Base-by-base conservation (phyloP, 1,140 invertebrate genomes). In the Brachionus paranguensis region DNA sequence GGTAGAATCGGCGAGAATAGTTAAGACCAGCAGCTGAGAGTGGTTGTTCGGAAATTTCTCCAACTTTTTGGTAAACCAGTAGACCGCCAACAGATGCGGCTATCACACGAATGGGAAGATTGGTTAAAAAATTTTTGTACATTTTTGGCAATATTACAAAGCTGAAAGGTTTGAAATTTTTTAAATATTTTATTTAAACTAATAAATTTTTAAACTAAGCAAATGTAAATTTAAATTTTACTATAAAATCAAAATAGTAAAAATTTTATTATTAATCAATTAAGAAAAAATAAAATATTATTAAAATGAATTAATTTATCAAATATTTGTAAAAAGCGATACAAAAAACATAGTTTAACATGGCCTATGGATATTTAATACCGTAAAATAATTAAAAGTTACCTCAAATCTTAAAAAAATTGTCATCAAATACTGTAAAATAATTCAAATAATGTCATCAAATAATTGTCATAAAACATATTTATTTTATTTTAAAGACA, bases 1-100 rank as follows among this genome's bases (percentile, higher is more conserved):
- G 85, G 33, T 85, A 86, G 14, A 8, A 81, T 47, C 78, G 37
- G 17, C 78, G 37, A 20, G 78, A 81, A 37, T 81, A 81, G 45
- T 72, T 86, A 4, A 84, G 33, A 55, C 78, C 78, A 68, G 78
- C 50, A 33, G 78, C 78, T 14, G 29, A 47, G 11, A 50, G 33
- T 29, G 72, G 72, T 33, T 76, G 41, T n/a, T 50, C 17, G 11
- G 17, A 50, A 6, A 50, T 27, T 27, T 76, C 72, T 12, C 17
- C 45, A 12, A 50, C 17, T 50, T 76, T 76, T 12, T 76, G 41
- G 47, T 76, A 76, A 2, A 76, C 17, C 12, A 76, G 12, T 47
- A 24, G 11, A 14, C 72, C 45, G 27, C 72, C 43, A 33, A 20
- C 5, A 4, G 43, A 20, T 27, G 72, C 72, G 10, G 72, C 72